Evolutionary conservation across 2,797 vertebrate genomes (phyloP).

Genomic region (Dicrostonyx torquatus): DNA sequence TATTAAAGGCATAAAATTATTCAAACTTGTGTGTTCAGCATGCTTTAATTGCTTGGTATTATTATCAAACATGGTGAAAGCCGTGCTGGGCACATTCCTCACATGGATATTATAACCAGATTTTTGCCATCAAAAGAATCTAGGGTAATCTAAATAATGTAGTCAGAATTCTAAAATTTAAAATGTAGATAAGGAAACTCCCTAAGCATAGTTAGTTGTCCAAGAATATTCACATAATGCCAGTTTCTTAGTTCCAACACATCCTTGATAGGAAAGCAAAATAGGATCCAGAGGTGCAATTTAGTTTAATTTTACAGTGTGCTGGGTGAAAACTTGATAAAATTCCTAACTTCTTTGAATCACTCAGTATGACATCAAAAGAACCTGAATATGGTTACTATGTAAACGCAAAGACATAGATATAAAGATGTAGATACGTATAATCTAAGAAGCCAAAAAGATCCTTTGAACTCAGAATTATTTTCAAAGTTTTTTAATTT

Average conservation of each 20-base stretch:
- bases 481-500: neutral
- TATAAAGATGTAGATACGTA: neutral
- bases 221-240: neutral
- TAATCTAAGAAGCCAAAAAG: neutral
- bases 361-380: neutral
- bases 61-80: neutral
- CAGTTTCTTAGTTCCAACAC: neutral
- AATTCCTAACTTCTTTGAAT: neutral
- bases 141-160: neutral
- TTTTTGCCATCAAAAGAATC: slow-evolving; percentile 48
- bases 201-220: neutral
- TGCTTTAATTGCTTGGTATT: neutral
- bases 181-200: neutral
- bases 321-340: neutral
- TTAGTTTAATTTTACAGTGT: neutral
- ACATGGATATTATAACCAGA: neutral
- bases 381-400: neutral
- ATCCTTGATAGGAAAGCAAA: neutral
- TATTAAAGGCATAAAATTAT: slow-evolving; percentile 13
- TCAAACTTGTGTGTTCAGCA: neutral
- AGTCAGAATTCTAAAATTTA: neutral
- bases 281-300: neutral
- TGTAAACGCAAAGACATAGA: neutral
- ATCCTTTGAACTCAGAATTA: neutral
- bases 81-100: neutral